Conservation (phyloP, 1,140 invertebrate species). For the Heliconius hewitsoni region DNA sequence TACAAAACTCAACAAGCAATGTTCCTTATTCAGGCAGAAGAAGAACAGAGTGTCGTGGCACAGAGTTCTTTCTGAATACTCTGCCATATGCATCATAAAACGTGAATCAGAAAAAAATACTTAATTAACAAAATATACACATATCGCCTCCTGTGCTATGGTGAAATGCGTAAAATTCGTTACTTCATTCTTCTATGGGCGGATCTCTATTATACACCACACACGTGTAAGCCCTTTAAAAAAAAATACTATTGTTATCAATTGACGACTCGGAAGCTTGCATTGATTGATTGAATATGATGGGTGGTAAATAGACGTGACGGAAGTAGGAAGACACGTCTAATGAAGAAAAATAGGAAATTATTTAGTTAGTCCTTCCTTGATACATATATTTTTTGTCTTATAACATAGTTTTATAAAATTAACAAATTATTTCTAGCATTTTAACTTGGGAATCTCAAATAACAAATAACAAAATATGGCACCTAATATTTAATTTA, state of each 20-base stretch:
- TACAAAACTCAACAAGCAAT: too few relatives aligned
- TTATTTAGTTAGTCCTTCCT: not conserved
- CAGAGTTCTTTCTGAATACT: too few relatives aligned
- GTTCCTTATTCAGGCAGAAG: too few relatives aligned
- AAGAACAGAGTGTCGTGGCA: too few relatives aligned
- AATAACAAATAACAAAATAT: too few relatives aligned
- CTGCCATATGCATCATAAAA: too few relatives aligned
- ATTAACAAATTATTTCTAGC: not conserved
- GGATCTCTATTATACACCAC: not conserved
- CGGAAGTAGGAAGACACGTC: not conserved
- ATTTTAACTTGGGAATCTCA: too few relatives aligned
- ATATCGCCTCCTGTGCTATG: not conserved
- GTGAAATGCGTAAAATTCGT: not conserved
- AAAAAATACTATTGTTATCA: constrained; percentile 14
- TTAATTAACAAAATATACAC: not conserved
- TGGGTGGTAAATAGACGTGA: not conserved
- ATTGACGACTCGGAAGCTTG: not conserved
- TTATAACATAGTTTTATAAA: not conserved
- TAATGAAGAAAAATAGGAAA: not conserved
- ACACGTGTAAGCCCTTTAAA: constrained; percentile 11
- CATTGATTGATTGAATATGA: not conserved
- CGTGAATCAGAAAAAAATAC: too few relatives aligned
- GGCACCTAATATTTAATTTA: too few relatives aligned
- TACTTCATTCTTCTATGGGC: not conserved
- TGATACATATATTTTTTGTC: not conserved